Base-by-base conservation (phyloP, 2,888 invertebrate genomes). In the Panorpa germanica region DNA sequence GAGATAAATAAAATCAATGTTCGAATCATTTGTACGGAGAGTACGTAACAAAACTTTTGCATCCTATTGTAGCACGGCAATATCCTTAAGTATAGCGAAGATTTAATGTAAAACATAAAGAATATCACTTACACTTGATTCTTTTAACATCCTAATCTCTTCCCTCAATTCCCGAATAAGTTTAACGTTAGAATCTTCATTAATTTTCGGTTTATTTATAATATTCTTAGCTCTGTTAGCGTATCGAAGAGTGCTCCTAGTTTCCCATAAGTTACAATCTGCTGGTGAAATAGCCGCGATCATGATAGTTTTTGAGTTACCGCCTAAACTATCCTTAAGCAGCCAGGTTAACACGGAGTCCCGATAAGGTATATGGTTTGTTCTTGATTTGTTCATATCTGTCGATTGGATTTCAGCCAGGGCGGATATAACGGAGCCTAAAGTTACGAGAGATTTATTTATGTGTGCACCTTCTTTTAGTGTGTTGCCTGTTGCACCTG, bases 261-360 rank as follows among this genome's bases (percentile, higher is more conserved):
- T 85, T 52, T 86, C 86, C 18, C 77, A 76, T 49, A 83, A 83
- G 55, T 86, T 85, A 46, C 77, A 77, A 53, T 83, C 83, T 5
- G 78, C 78, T 0, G 80, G 78, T 1, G 72, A 73, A 40, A 75
- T 63, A 12, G 78, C 80, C 15, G 85, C 85, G 36, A 86, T 81
- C 85, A 86, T 86, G 37, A 85, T 82, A 1, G 86, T 86, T 52
- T 85, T 85, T 8, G 83, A 81, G 55, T 86, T 86, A 2, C 86
- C 85, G 1, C 86, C 86, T 28, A 86, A 59, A 37, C 82, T 82
- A 45, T 86, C 86, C 49, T 83, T 85, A 5, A 86, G 60, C 32
- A 86, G 55, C 83, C 85, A 85, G 3, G 86, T 86, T 9, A 86
- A 63, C 28, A 82, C 81, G 0, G 85, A 85, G 55, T 86, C 82